phyloP scores from a whole-genome alignment of 1,140 invertebrate species.

The Drosophila sproati region DNA sequence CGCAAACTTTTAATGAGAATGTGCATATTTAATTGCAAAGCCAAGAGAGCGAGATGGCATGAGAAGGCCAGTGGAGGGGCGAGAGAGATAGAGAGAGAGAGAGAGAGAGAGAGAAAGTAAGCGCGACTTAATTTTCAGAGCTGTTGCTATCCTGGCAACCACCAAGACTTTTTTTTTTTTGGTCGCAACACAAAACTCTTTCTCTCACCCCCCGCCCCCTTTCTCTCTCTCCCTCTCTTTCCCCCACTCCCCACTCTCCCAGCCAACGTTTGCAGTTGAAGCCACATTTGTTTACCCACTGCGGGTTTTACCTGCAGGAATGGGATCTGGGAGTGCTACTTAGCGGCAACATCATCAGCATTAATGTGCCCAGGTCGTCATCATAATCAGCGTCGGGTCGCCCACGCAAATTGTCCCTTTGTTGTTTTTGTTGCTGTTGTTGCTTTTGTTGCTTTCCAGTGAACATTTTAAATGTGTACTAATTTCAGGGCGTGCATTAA shows the following conservation, averaged over 20 bases:
- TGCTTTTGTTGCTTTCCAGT: constrained; percentile 7
- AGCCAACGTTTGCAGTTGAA: constrained; percentile 13
- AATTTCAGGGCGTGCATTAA: constrained; percentile 52
- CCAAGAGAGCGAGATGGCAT: constrained; percentile 61
- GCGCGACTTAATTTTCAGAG: constrained; percentile 45
- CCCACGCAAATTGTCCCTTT: constrained; percentile 64
- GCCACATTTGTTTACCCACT: constrained; percentile 63
- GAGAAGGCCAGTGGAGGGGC: constrained; percentile 3
- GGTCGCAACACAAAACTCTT: neutral
- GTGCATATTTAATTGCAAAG: constrained; percentile 84
- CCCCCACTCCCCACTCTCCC: neutral
- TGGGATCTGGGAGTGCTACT: constrained; percentile 73
- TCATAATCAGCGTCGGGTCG: constrained; percentile 70
- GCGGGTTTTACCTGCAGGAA: constrained; percentile 14
- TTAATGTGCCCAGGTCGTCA: constrained; percentile 77
- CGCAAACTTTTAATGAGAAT: constrained; percentile 84
- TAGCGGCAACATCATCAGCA: constrained; percentile 78
- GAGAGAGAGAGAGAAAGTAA: constrained; percentile 1
- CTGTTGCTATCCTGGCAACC: constrained; percentile 57
- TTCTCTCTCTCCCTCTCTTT: constrained; percentile 6
- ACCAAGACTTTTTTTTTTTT: constrained; percentile 52
- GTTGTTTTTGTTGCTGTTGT: constrained; percentile 23
- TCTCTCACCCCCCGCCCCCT: neutral
- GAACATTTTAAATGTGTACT: constrained; percentile 58
- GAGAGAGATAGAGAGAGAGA: constrained; percentile 9